Base-by-base conservation (phyloP, 2,113 vertebrate genomes). In the Sporophila hypoxantha region DNA sequence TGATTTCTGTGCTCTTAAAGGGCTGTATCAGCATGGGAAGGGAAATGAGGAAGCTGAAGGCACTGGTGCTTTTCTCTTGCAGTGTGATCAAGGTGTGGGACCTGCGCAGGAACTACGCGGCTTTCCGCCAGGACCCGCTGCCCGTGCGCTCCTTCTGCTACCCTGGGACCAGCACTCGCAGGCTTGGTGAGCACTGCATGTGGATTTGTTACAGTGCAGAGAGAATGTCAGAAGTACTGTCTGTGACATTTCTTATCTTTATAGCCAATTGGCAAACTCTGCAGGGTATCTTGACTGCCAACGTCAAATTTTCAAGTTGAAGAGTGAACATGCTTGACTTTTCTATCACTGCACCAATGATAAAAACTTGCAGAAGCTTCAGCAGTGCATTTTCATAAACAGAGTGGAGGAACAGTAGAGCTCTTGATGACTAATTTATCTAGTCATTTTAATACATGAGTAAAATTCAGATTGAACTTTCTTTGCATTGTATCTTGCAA, bases 1-100 rank as follows among this genome's bases (percentile, higher is more conserved):
- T 53, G 44, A 20, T 65, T 87, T 12, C 26, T 32, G 15, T 41
- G 53, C 49, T 68, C 42, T 30, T 81, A 14, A 10, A 83, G 76
- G 37, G 21, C 22, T 37, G 41, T 66, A 15, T 50, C 55, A 82
- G 30, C 62, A 14, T 1, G 55, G 57, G 41, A 47, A 46, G 78
- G 42, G 44, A 49, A 20, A 73, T 68, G 7, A 77, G 46, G 30
- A n/a, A 84, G 61, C 52, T 69, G 56, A 39, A 75, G 29, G n/a
- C 23, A 4, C 64, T 39, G 23, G 17, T 69, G n/a, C 79, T 90
- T 67, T 87, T 95, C 50, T 56, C 5, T 92, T 96, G 68, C 95
- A 99, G 99, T 23, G 96, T 98, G n/a, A 97, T 99, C 93, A 99
- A 99, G 92, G 95, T 99, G 59, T 99, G 99, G 99, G 99, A 99